A percentile compares a stretch with the other conserved stretches of the same genome.
Conservation (phyloP, 2,888 invertebrate genomes). For the Lasioglossum leucozonium region DNA sequence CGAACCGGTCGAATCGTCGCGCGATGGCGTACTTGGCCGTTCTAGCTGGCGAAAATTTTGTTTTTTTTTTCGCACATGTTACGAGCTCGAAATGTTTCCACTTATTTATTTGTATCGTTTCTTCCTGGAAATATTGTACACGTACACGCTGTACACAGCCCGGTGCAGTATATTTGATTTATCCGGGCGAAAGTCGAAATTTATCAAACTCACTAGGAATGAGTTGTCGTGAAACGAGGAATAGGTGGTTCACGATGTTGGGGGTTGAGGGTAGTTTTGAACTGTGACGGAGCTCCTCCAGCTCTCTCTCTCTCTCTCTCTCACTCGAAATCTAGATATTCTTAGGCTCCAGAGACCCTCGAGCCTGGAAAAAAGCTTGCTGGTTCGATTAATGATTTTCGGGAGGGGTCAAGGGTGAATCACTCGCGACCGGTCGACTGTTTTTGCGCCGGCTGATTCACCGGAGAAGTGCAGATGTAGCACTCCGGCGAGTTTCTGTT, state of each 20-base stretch:
- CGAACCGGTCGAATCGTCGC: conserved; percentile 47
- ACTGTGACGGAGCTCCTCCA: neutral
- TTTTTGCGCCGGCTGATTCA: neutral
- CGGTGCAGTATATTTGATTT: no score
- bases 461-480: neutral
- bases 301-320: no score
- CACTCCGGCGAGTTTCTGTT: neutral
- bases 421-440: neutral
- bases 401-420: conserved; percentile 7
- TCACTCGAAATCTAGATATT: neutral
- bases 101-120: no score
- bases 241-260: no score
- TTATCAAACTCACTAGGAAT: no score
- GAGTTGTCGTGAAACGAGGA: no score
- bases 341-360: neutral
- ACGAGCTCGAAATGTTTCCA: no score
- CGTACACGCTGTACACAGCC: no score
- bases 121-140: no score
- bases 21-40: conserved; percentile 14
- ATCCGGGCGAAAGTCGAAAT: no score
- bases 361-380: neutral
- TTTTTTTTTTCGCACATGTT: no score
- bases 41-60: neutral
- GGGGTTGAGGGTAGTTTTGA: neutral
- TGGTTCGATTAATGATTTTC: conserved; percentile 6